phyloP scores from a whole-genome alignment of 1,140 invertebrate genomes.

The Cryptotermes secundus region DNA sequence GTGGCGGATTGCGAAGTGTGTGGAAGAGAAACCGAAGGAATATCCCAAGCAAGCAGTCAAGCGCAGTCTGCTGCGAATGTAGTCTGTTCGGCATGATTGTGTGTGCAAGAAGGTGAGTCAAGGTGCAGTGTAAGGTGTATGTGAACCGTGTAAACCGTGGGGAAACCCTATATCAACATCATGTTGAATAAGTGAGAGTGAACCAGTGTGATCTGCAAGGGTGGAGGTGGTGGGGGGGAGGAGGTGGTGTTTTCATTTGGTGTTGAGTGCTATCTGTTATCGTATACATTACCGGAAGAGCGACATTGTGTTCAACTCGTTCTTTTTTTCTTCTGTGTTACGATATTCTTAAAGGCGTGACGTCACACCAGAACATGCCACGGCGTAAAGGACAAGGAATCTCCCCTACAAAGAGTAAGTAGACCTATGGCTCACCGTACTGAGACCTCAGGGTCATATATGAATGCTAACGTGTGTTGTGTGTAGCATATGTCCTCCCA shows the following conservation, averaged over 20 bases:
- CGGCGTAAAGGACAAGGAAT: constrained; percentile 8
- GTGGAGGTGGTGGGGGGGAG: neutral
- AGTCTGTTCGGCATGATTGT: neutral
- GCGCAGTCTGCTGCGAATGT: neutral
- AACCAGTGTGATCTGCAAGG: neutral
- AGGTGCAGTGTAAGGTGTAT: neutral
- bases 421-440: neutral
- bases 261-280: neutral
- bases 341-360: constrained; percentile 19
- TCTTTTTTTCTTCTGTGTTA: neutral
- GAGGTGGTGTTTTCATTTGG: neutral
- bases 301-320: neutral
- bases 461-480: neutral
- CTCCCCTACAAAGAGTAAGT: constrained; percentile 15
- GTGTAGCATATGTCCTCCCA: neutral
- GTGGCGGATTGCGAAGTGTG: constrained; percentile 8
- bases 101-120: neutral
- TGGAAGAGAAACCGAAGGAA: constrained; percentile 4
- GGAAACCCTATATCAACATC: neutral
- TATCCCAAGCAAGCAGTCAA: constrained; percentile 4
- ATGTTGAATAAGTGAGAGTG: constrained; percentile 12
- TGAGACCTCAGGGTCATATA: neutral
- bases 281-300: constrained; percentile 3
- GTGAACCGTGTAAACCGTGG: constrained; percentile 4
- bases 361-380: neutral